Evolutionary conservation across 2,113 vertebrate species (phyloP), one percentile per base, ranked within the genome.

Genomic region (Podiceps cristatus): DNA sequence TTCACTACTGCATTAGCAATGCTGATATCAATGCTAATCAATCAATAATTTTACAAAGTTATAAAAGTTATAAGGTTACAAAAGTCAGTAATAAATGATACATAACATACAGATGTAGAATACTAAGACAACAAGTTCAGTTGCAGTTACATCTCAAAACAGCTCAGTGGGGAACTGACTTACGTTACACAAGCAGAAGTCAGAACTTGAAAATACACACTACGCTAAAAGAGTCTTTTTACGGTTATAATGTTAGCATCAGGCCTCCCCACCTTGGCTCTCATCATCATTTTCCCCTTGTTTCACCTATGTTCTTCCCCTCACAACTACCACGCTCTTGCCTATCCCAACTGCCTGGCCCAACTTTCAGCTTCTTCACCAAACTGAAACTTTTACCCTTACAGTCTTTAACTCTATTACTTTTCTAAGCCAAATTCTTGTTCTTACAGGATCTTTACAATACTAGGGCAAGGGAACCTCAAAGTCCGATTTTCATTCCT

Each of bases 271-370:
- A 76, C 17, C 27, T 35, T 60, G 15, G 10, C 5, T 73, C 13
- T 79, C 23, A 73, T 23, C 23, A 58, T 33, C 13, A 12, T 86
- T 73, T 83, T 93, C 55, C 59, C 7, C 27, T 66, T 45, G 18
- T 53, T 80, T 88, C 58, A 72, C 11, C 29, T 6, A 13, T 7
- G 47, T 22, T 63, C 49, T 73, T 47, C 15, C 25, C 18, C 13
- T 56, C 45, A 31, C 20, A 73, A 18, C 5, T 18, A 66, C 12
- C 29, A n/a, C 0, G 1, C 8, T n/a, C 12, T 69, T 1, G 2
- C 24, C 13, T 69, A 53, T 62, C 31, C 35, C 33, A 76, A 0
- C 20, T 20, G 7, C 13, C 52, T 50, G 33, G 12, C 68, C 33
- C 63, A 52, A 18, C 6, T 79, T 75, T 40, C 18, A n/a, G 15